phyloP scores from a whole-genome alignment of 2,888 invertebrate species.

The Cephus sareptanus region DNA sequence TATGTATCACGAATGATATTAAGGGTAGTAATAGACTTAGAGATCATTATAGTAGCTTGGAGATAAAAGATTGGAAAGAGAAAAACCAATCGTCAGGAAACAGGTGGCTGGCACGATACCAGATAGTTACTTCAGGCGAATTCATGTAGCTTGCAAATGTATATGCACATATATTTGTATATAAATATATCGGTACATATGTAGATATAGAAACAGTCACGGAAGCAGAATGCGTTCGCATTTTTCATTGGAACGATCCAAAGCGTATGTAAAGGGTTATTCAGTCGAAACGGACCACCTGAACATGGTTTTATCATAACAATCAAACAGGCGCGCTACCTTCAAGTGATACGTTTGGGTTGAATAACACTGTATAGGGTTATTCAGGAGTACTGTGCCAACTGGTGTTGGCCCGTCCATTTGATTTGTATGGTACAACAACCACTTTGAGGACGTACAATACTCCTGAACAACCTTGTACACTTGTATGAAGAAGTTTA shows the following conservation, averaged over 20 bases:
- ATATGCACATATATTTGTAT: background rate
- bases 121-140: background rate
- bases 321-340: background rate
- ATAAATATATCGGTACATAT: background rate
- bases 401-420: background rate
- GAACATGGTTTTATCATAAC: background rate
- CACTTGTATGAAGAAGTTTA: background rate
- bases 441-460: background rate
- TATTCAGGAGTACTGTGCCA: background rate
- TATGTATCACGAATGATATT: background rate
- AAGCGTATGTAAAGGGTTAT: background rate
- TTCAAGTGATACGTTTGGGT: background rate
- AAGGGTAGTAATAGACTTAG: background rate
- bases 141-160: background rate
- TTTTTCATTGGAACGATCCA: background rate
- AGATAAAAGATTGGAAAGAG: background rate
- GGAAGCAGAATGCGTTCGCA: background rate
- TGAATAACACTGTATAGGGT: too few relatives aligned
- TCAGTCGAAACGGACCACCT: background rate
- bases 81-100: background rate
- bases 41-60: background rate
- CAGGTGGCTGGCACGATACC: background rate
- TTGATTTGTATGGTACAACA: background rate
- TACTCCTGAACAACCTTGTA: background rate
- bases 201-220: background rate